These are phyloP conservation scores for Eumeta japonica DNA, from an alignment of 1,140 invertebrate genomes.

Conservation along the genomic window DNA sequence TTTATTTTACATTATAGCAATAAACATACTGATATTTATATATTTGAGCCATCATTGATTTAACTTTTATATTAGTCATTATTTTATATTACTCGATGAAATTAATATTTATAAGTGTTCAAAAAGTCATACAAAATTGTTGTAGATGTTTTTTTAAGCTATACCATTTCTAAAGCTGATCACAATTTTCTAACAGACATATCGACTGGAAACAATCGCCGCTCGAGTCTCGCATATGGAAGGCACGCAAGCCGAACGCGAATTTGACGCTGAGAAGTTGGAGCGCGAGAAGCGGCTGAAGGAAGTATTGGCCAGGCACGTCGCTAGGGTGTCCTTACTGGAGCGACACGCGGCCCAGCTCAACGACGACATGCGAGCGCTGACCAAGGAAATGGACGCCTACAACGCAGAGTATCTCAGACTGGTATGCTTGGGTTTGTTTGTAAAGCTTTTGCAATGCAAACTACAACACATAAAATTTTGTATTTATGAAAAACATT, in stretches of 20 bases:
- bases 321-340: conserved; percentile 41
- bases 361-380: conserved; percentile 58
- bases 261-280: conserved; percentile 28
- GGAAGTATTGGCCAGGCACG: conserved; percentile 29
- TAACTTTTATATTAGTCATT: not conserved
- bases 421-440: too few species aligned
- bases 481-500: too few species aligned
- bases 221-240: conserved; percentile 44
- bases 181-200: too few species aligned
- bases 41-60: too few species aligned
- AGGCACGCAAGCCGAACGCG: conserved; percentile 31
- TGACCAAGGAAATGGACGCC: conserved; percentile 34
- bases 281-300: conserved; percentile 35
- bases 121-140: not conserved
- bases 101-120: not conserved
- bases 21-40: not conserved
- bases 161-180: too few species aligned
- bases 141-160: conserved; percentile 1
- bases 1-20: too few species aligned
- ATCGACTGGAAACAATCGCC: conserved; percentile 44
- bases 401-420: conserved; percentile 12
- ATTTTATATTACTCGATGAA: not conserved
- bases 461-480: not conserved
- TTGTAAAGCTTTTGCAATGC: too few species aligned
- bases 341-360: conserved; percentile 56